Evolutionary conservation across 2,113 vertebrate genomes (phyloP).

Genomic region (crab-eating macaque (Macaca fascicularis)): DNA sequence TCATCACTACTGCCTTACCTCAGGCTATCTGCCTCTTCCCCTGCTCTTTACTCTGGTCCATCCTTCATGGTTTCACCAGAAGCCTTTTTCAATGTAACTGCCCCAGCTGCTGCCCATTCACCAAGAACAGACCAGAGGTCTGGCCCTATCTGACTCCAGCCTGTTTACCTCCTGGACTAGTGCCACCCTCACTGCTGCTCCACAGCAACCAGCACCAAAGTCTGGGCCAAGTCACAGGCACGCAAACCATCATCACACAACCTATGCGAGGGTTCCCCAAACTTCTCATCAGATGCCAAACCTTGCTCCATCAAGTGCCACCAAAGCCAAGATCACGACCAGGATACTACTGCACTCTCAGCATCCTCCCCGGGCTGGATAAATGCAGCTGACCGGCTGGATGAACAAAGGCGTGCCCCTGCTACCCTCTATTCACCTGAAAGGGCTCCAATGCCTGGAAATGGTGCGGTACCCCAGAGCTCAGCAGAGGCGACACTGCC

Average conservation of each 20-base stretch:
- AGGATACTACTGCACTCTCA: background rate
- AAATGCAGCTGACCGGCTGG: slow-evolving; percentile 30
- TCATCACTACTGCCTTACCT: background rate
- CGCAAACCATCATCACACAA: background rate
- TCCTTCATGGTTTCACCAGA: background rate
- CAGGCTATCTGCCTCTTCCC: background rate
- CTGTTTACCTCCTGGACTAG: background rate
- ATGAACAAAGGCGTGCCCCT: background rate
- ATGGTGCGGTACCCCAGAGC: background rate
- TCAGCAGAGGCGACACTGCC: background rate
- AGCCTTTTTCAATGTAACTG: background rate
- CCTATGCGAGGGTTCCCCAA: background rate
- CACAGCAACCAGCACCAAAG: background rate
- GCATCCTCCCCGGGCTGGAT: background rate
- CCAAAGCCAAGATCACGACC: background rate
- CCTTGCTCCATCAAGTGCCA: background rate
- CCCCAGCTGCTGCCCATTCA: background rate
- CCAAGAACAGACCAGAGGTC: background rate
- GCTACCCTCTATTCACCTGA: background rate
- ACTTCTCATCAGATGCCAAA: slow-evolving; percentile 5
- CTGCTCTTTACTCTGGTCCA: background rate
- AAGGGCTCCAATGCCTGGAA: background rate
- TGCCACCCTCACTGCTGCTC: background rate
- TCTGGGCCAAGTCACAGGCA: background rate
- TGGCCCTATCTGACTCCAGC: background rate